These are phyloP conservation scores for Hydraecia micacea DNA, from an alignment of 2,888 invertebrate species.

Conservation along the genomic window DNA sequence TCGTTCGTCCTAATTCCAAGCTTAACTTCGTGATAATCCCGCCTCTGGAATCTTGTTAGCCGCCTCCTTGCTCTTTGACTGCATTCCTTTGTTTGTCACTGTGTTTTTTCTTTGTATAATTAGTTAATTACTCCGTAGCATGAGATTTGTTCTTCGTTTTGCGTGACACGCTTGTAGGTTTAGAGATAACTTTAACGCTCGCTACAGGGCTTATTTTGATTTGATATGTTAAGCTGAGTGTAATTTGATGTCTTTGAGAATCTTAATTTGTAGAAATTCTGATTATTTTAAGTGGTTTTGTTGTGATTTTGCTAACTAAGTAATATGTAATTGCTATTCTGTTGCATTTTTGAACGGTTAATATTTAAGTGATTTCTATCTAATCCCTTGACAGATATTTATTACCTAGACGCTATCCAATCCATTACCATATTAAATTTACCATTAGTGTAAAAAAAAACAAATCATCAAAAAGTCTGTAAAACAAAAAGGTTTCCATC, in stretches of 20 bases:
- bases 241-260: slow-evolving; percentile 6
- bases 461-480: slow-evolving; percentile 6
- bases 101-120: slow-evolving; percentile 62
- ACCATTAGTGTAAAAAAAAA: slow-evolving; percentile 8
- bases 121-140: slow-evolving; percentile 58
- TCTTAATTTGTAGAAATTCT: not conserved
- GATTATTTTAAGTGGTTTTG: not conserved
- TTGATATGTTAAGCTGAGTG: slow-evolving; percentile 15
- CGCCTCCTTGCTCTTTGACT: slow-evolving; percentile 64
- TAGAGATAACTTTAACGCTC: slow-evolving; percentile 15
- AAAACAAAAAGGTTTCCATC: slow-evolving; percentile 38
- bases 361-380: not conserved
- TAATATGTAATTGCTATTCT: not conserved
- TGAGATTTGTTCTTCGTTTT: slow-evolving; percentile 55
- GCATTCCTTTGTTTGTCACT: slow-evolving; percentile 56
- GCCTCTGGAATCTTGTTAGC: slow-evolving; percentile 67
- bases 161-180: slow-evolving; percentile 28
- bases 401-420: not conserved
- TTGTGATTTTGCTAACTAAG: not conserved
- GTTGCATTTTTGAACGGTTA: not conserved
- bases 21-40: slow-evolving; percentile 68
- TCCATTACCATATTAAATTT: not conserved
- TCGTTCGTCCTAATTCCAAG: slow-evolving; percentile 64
- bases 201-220: slow-evolving; percentile 7
- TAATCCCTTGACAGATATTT: not conserved